phyloP scores from a whole-genome alignment of 92 coral and sea anemone genomes.

The Plumapathes pennacea region DNA sequence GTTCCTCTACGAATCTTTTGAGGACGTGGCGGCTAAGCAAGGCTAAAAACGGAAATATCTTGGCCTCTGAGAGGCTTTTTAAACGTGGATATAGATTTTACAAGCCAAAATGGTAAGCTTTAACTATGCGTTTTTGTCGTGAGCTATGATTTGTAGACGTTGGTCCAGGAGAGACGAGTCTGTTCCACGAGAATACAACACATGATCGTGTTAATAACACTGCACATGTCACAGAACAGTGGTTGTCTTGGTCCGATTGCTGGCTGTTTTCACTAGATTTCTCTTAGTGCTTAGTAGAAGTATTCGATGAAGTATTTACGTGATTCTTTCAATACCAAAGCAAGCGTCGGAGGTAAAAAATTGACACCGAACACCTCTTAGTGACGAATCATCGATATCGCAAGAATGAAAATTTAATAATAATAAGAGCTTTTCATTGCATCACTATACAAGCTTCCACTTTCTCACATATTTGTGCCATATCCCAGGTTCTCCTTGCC shows the following conservation, averaged over 20 bases:
- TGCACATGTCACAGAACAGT: too few relatives aligned
- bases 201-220: too few relatives aligned
- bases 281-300: too few relatives aligned
- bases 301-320: not conserved
- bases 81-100: conserved; percentile 27
- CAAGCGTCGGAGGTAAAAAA: too few relatives aligned
- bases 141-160: too few relatives aligned
- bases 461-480: not conserved
- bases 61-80: conserved; percentile 83
- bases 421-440: not conserved
- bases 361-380: too few relatives aligned
- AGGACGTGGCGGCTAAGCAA: conserved; percentile 90
- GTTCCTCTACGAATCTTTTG: conserved; percentile 77
- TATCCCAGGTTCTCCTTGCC: conserved; percentile 91
- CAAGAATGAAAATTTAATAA: too few relatives aligned
- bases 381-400: too few relatives aligned
- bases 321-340: too few relatives aligned
- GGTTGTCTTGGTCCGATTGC: not conserved
- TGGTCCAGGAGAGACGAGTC: too few relatives aligned
- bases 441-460: not conserved
- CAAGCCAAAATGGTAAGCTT: conserved; percentile 80
- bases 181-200: too few relatives aligned
- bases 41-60: conserved; percentile 45
- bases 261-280: not conserved
- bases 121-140: conserved; percentile 4